These are phyloP conservation scores for Dallia pectoralis DNA, from an alignment of 2,797 vertebrate species.

Conservation along the genomic window DNA sequence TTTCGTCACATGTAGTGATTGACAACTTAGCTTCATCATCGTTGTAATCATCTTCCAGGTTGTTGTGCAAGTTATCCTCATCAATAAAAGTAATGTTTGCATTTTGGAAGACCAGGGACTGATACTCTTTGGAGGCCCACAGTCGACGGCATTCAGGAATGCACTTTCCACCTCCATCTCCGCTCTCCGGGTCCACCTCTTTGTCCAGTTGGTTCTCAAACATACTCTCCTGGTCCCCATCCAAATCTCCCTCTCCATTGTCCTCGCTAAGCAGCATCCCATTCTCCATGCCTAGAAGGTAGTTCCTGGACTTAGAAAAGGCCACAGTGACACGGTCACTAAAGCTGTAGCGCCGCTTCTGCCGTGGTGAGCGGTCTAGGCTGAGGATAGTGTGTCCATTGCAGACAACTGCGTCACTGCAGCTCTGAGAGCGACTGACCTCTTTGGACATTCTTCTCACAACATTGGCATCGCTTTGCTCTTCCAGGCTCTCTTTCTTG, in stretches of 20 bases:
- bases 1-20: constrained; percentile 73
- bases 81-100: constrained; percentile 87
- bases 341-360: constrained; percentile 77
- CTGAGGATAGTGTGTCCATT: constrained; percentile 78
- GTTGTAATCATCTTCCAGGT: constrained; percentile 61
- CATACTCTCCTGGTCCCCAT: constrained; percentile 61
- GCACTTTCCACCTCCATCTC: constrained; percentile 29
- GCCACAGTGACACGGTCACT: constrained; percentile 84
- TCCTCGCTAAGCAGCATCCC: constrained; percentile 78
- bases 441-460: constrained; percentile 48
- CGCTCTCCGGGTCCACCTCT: constrained; percentile 79
- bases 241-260: constrained; percentile 68
- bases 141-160: constrained; percentile 59
- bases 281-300: constrained; percentile 82
- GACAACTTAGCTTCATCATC: constrained; percentile 72
- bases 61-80: constrained; percentile 76
- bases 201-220: constrained; percentile 92
- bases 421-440: constrained; percentile 66
- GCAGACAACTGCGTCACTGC: constrained; percentile 55
- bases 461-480: not conserved
- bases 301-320: constrained; percentile 85
- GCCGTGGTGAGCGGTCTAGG: constrained; percentile 76
- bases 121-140: constrained; percentile 87
- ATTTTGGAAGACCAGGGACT: constrained; percentile 82
- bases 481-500: constrained; percentile 66